phyloP scores from a whole-genome alignment of 2,113 vertebrate genomes.

The Tylochromis polylepis region DNA sequence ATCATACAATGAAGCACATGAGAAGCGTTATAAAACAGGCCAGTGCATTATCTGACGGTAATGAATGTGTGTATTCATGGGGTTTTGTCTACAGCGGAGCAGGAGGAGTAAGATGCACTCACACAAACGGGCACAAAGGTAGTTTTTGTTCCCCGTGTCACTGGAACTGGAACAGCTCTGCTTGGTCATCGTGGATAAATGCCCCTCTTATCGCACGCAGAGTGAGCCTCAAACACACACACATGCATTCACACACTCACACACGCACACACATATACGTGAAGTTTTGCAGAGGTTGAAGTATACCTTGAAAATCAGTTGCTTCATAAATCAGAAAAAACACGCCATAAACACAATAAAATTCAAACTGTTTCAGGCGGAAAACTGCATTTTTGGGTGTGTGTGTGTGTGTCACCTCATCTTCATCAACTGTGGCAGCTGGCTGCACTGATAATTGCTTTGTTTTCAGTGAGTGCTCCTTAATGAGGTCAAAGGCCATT shows the following conservation, averaged over 20 bases:
- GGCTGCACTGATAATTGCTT: conserved; percentile 50
- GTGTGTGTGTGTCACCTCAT: background rate
- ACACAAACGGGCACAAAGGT: conserved; percentile 55
- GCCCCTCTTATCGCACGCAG: conserved; percentile 56
- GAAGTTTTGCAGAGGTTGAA: background rate
- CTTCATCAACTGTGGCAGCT: conserved; percentile 59
- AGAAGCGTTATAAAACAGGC: conserved; percentile 29
- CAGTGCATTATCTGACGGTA: conserved; percentile 3
- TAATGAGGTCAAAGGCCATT: conserved; percentile 74
- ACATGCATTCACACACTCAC: background rate
- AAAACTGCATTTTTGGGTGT: background rate
- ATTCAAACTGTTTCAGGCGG: background rate
- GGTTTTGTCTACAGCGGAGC: conserved; percentile 33
- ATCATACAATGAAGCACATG: background rate
- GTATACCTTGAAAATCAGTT: background rate
- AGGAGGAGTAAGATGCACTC: background rate
- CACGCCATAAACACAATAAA: background rate
- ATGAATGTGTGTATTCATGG: conserved; percentile 54
- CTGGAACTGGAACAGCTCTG: conserved; percentile 51
- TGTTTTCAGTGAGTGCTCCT: conserved; percentile 64
- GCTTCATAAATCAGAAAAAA: background rate
- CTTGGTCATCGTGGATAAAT: conserved; percentile 68
- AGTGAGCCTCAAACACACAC: background rate
- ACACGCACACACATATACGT: background rate
- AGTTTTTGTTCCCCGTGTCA: conserved; percentile 53